A percentile compares a stretch with the other conserved stretches of the same genome.
These are phyloP conservation scores for Prosapia bicincta DNA, from an alignment of 2,888 invertebrate genomes.

Conservation along the genomic window DNA sequence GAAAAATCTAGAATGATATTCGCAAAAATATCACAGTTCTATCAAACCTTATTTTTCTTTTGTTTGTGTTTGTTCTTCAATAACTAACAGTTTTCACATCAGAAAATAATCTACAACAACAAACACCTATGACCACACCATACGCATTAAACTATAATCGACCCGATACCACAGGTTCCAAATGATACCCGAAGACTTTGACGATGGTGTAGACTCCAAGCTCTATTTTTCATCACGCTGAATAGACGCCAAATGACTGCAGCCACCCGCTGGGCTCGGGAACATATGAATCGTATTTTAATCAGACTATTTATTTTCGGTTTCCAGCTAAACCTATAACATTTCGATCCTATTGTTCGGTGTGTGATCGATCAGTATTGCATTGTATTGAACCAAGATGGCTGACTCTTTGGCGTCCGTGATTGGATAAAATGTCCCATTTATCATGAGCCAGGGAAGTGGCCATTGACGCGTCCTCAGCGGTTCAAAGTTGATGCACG, in stretches of 20 bases:
- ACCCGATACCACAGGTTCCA: no score
- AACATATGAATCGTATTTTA: neutral
- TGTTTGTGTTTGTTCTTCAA: no score
- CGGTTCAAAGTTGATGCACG: neutral
- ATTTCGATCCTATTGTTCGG: neutral
- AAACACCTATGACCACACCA: no score
- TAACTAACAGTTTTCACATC: no score
- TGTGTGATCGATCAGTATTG: neutral
- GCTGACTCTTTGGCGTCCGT: neutral
- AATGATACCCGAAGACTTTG: neutral
- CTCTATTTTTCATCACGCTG: neutral
- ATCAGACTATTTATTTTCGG: neutral
- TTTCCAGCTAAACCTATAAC: conserved; percentile 2
- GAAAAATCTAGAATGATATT: no score
- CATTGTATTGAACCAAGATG: neutral
- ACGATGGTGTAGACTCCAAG: neutral
- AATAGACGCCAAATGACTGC: neutral
- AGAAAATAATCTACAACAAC: no score
- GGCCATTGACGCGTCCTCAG: neutral
- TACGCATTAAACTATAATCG: no score
- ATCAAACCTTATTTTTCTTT: no score
- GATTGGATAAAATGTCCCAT: neutral
- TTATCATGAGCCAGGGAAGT: neutral
- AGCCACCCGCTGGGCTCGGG: neutral
- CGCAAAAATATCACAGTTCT: no score